Conservation (phyloP, 2,113 vertebrate genomes). For the Micronisus gabar region DNA sequence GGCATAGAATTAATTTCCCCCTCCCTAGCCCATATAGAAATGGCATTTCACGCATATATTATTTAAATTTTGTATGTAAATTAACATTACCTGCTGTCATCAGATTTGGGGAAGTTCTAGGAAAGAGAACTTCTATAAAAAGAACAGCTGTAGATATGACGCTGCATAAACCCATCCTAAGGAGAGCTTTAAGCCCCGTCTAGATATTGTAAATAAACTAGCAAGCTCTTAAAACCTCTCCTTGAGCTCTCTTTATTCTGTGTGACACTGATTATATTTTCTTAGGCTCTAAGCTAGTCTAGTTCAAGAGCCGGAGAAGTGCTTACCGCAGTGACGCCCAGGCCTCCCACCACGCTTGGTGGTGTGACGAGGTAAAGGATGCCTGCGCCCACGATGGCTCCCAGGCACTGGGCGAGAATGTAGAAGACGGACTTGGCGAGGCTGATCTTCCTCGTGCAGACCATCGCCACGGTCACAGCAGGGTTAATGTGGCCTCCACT, state of each 20-base stretch:
- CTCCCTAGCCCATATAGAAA: not conserved
- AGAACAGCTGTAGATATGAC: not conserved
- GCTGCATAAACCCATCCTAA: not conserved
- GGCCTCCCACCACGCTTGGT: slow-evolving; percentile 73
- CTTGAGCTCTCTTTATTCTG: not conserved
- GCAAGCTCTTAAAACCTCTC: not conserved
- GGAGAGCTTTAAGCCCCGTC: not conserved
- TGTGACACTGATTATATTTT: not conserved
- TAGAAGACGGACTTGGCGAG: slow-evolving; percentile 92
- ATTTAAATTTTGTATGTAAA: slow-evolving; percentile 28
- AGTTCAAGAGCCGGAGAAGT: not conserved
- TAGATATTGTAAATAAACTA: not conserved
- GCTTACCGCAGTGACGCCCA: slow-evolving; percentile 89
- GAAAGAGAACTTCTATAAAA: not conserved
- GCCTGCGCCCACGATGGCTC: slow-evolving; percentile 85
- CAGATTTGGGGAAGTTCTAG: slow-evolving; percentile 40
- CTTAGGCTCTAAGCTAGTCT: not conserved
- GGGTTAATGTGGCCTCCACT: slow-evolving; percentile 96
- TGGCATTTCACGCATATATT: not conserved
- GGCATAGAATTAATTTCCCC: slow-evolving; percentile 19
- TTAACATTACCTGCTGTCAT: slow-evolving; percentile 37
- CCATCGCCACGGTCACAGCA: slow-evolving; percentile 89
- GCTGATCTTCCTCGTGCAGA: slow-evolving; percentile 90
- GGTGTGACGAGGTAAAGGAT: slow-evolving; percentile 92
- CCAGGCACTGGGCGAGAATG: slow-evolving; percentile 89